Evolutionary conservation across 2,797 vertebrate species (phyloP).

Genomic region (Danio tinwini): DNA sequence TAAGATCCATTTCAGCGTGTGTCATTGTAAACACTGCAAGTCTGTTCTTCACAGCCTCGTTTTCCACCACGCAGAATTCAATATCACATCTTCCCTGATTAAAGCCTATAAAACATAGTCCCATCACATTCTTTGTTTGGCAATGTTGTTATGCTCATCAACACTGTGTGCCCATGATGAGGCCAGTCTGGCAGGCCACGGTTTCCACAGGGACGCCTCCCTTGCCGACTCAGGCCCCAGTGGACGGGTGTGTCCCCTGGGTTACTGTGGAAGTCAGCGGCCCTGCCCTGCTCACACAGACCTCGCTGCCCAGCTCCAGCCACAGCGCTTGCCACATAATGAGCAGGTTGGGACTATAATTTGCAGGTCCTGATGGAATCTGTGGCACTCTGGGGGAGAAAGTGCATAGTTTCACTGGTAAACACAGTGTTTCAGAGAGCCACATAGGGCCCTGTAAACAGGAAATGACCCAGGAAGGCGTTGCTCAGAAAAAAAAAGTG

Average conservation of each 20-base stretch:
- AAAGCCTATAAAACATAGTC: constrained; percentile 1
- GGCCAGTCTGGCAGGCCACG: constrained; percentile 60
- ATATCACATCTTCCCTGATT: not conserved
- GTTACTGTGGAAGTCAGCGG: constrained; percentile 74
- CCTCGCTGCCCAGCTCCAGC: constrained; percentile 68
- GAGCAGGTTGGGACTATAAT: constrained; percentile 79
- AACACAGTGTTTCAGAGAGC: constrained; percentile 78
- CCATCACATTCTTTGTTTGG: constrained; percentile 27
- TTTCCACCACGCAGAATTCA: not conserved
- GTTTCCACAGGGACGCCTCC: constrained; percentile 69
- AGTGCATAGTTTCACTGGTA: constrained; percentile 78
- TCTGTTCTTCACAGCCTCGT: not conserved
- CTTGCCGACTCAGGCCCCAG: constrained; percentile 67
- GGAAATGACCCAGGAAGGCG: constrained; percentile 84
- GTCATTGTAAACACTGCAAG: not conserved
- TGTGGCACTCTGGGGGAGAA: constrained; percentile 74
- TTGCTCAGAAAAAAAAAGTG: constrained; percentile 75
- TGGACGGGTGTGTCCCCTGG: constrained; percentile 72
- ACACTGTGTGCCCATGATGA: constrained; percentile 54
- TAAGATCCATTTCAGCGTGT: not conserved
- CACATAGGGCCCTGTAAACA: constrained; percentile 81
- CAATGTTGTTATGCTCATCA: constrained; percentile 41
- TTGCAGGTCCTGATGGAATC: constrained; percentile 80
- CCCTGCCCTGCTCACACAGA: constrained; percentile 71
- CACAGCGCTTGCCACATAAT: constrained; percentile 77